Conservation (phyloP, 1,140 invertebrate species). For the Drosophila grimshawi region DNA sequence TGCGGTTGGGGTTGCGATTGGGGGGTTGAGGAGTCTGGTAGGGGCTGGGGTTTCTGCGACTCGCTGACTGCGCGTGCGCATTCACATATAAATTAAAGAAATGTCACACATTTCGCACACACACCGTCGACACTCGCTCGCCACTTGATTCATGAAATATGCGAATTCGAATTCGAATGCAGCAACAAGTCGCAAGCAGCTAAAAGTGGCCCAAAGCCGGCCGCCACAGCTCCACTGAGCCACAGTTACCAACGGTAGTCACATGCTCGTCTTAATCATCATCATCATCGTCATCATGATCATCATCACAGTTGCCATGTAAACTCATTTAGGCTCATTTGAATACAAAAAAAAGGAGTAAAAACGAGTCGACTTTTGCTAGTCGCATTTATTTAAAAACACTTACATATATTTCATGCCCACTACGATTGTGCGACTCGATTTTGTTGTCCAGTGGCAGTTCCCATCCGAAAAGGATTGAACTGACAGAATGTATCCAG, state of each 20-base stretch:
- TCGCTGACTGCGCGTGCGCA: conserved; percentile 66
- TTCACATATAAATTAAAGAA: conserved; percentile 83
- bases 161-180: conserved; percentile 47
- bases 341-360: conserved; percentile 61
- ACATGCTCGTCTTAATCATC: conserved; percentile 12
- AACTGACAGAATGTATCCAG: no score
- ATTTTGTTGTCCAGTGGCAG: no score
- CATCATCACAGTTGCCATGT: conserved; percentile 34
- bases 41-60: background rate
- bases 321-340: conserved; percentile 76
- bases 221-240: conserved; percentile 14
- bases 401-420: no score
- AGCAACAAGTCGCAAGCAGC: conserved; percentile 53
- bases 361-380: background rate
- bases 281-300: conserved; percentile 8
- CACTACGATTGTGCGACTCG: no score
- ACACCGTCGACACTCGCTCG: conserved; percentile 24
- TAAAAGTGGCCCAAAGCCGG: conserved; percentile 26
- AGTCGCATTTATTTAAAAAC: no score
- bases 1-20: background rate
- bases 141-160: conserved; percentile 80
- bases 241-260: conserved; percentile 18
- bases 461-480: no score
- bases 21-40: background rate
- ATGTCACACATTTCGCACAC: conserved; percentile 73